Evolutionary conservation across 2,888 invertebrate genomes (phyloP).

Genomic region (Mycalesis mineus): DNA sequence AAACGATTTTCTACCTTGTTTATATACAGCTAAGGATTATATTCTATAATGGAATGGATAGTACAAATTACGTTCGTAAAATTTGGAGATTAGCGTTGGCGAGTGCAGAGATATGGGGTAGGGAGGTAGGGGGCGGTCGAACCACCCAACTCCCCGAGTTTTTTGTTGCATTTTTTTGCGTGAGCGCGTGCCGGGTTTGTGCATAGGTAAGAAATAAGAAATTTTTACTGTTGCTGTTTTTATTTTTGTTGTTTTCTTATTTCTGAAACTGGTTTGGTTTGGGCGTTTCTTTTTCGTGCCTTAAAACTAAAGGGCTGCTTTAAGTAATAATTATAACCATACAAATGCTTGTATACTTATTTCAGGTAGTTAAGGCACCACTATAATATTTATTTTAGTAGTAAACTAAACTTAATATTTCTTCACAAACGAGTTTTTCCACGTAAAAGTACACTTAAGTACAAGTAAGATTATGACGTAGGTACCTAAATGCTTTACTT

Average conservation of each 20-base stretch:
- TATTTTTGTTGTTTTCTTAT: background rate
- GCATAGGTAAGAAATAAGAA: slow-evolving; percentile 46
- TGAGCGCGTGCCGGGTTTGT: slow-evolving; percentile 55
- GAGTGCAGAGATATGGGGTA: slow-evolving; percentile 71
- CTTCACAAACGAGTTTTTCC: too few species aligned
- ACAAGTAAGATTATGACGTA: too few species aligned
- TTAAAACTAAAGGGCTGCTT: background rate
- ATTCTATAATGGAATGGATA: slow-evolving; percentile 31
- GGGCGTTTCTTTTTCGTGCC: background rate
- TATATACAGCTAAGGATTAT: slow-evolving; percentile 28
- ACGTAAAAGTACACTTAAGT: too few species aligned
- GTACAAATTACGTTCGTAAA: slow-evolving; percentile 65
- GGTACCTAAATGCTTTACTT: too few species aligned
- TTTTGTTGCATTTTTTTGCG: slow-evolving; percentile 72
- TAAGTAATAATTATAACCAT: background rate
- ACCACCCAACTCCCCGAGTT: slow-evolving; percentile 63
- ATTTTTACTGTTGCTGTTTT: slow-evolving; percentile 34
- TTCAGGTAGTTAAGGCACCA: too few species aligned
- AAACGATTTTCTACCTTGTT: slow-evolving; percentile 37
- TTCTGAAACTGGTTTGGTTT: background rate
- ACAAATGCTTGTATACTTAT: too few species aligned
- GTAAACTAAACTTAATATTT: too few species aligned
- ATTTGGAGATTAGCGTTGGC: slow-evolving; percentile 69
- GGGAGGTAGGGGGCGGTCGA: slow-evolving; percentile 50
- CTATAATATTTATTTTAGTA: too few species aligned